Evolutionary conservation across 2,113 vertebrate genomes (phyloP), one percentile per base, ranked within the genome.

Genomic region (Callipepla squamata): DNA sequence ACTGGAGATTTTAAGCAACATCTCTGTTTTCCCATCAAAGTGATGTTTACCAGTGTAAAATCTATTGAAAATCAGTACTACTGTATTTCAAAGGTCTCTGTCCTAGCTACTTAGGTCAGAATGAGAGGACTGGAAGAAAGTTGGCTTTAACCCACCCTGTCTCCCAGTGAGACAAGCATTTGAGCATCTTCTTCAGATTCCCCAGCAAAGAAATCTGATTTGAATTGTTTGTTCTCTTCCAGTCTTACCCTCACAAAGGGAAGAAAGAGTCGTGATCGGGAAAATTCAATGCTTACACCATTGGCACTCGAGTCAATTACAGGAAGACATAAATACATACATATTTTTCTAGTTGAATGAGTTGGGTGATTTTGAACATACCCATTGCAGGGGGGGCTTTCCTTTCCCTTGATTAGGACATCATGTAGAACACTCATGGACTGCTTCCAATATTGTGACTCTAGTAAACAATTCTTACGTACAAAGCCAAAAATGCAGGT

Each of bases 351-450:
- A 15, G 30, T 40, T 82, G 19, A 59, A 70, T 14, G 16, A 7
- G 2, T 1, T n/a, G 21, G 15, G 6, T 76, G 30, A 25, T 36
- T 73, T 53, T 30, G 17, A n/a, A 61, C 21, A 87, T 0, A 2
- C 13, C 23, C 78, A 22, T 73, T 62, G 30, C 28, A 44, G 15
- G 5, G 25, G 25, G 2, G 2, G 10, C 53, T 53, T 67, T 36
- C 44, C 34, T 36, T 11, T 3, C 9, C 19, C 7, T 25, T 8
- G 5, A 19, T 51, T 26, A 75, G 32, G 20, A 51, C 1, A 0
- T 34, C 32, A 69, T 19, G 55, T 12, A 25, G 18, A 68, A 51
- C 13, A 5, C 44, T 66, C 23, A 57, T 38, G 42, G 42, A 58
- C 32, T 26, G 25, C 32, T 21, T 63, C n/a, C 36, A 73, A 11